Conservation (phyloP, 2,113 vertebrate species). For the Pardalotus punctatus region DNA sequence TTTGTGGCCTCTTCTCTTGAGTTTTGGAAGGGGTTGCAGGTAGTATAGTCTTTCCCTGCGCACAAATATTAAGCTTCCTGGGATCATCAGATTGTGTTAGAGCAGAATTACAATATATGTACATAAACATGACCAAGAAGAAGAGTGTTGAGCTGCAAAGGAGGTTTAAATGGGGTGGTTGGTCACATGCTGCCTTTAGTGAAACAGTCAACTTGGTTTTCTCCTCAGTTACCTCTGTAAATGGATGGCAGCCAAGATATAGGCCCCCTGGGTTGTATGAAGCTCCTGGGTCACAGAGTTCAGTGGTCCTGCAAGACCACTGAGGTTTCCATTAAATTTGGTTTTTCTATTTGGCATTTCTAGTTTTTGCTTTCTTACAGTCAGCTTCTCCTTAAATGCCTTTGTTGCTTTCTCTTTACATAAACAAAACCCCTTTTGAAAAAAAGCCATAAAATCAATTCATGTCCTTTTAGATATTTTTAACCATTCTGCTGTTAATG, state of each 20-base stretch:
- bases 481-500: conserved; percentile 8
- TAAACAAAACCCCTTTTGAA: neutral
- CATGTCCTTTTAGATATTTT: conserved; percentile 31
- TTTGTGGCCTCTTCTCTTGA: neutral
- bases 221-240: neutral
- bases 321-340: neutral
- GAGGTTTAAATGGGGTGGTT: neutral
- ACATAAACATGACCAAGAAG: neutral
- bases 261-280: neutral
- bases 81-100: neutral
- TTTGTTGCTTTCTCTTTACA: neutral
- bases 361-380: neutral
- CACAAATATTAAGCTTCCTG: neutral
- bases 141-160: neutral
- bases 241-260: neutral
- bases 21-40: neutral
- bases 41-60: neutral
- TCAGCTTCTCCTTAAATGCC: neutral
- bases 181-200: neutral
- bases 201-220: neutral
- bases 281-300: neutral
- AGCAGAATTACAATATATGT: neutral
- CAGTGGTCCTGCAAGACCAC: neutral
- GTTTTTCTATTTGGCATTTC: neutral
- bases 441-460: neutral